Evolutionary conservation across 2,797 vertebrate species (phyloP), one percentile per base, ranked within the genome.

Genomic region (Knipowitschia caucasica): DNA sequence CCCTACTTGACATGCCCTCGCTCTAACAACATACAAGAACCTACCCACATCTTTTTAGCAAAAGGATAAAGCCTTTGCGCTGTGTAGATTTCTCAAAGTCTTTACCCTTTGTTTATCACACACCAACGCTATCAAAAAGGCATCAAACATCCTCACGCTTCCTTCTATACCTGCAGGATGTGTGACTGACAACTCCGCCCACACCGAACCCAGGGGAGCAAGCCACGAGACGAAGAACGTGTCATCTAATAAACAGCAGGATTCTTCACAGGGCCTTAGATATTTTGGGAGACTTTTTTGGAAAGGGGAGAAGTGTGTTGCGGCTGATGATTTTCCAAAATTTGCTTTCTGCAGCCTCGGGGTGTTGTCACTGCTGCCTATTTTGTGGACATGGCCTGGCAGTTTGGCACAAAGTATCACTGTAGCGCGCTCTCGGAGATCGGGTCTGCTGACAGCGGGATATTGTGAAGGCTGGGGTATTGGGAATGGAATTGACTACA

Each of bases 141-240:
- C 46, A 33, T 49, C 46, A 49, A 49, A 49, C 29, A n/a, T 12
- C 17, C 3, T 11, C n/a, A 47, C 31, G 27, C 45, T 31, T 47
- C 11, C 45, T 47, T 11, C 15, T 6, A 49, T 33, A 49, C 29
- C 30, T 49, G 45, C 31, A 14, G 23, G 45, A 47, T 18, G 27
- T 47, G 29, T 47, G 46, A 49, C 46, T 49, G 46, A 49, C 46
- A 49, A 14, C 30, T 21, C 30, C 46, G 17, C 46, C 46, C 46
- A 49, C 46, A 33, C 18, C 18, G n/a, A 23, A 20, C 46, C 46
- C 46, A 49, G 7, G 46, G 46, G 46, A 49, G 11, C 11, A 7
- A 21, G 30, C 30, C 46, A 21, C 9, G 24, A 26, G 24, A 20
- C 18, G 27, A 33, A 21, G 18, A 49, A 34, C 11, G 30, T 49